Evolutionary conservation across 2,888 invertebrate species (phyloP).

Genomic region (Deroplatys truncata): DNA sequence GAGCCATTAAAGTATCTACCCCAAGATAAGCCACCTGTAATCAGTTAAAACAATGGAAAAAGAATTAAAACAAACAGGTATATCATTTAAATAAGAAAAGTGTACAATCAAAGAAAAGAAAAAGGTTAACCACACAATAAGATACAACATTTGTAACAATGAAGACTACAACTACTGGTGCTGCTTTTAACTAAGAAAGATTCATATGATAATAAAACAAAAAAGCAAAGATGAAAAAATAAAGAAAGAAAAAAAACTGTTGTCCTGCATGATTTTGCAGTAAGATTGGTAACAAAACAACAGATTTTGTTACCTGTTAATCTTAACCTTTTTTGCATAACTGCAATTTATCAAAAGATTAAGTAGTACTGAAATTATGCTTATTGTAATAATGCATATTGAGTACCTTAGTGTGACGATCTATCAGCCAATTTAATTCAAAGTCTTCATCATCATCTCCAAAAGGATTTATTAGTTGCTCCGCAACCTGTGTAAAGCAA

Average conservation of each 20-base stretch:
- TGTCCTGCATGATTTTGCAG: background rate
- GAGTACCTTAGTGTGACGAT: conserved; percentile 54
- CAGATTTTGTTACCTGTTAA: no score
- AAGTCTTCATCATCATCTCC: conserved; percentile 63
- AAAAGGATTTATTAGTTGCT: conserved; percentile 59
- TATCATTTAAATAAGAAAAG: background rate
- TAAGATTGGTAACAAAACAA: no score
- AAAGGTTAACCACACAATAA: background rate
- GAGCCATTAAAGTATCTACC: conserved; percentile 51
- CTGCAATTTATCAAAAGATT: no score
- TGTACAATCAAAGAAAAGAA: background rate
- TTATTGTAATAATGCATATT: no score
- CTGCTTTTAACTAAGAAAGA: background rate
- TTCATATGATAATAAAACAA: background rate
- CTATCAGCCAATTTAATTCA: conserved; percentile 58
- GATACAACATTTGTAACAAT: background rate
- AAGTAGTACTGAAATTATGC: no score
- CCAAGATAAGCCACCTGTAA: conserved; percentile 52
- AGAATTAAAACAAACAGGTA: background rate
- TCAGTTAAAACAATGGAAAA: background rate
- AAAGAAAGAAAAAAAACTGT: background rate
- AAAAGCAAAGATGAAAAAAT: background rate
- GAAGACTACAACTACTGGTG: no score
- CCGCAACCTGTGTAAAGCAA: conserved; percentile 49
- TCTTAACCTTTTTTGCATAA: no score